Base-by-base conservation (phyloP, 2,797 vertebrate species). In the Clarias fuscus region DNA sequence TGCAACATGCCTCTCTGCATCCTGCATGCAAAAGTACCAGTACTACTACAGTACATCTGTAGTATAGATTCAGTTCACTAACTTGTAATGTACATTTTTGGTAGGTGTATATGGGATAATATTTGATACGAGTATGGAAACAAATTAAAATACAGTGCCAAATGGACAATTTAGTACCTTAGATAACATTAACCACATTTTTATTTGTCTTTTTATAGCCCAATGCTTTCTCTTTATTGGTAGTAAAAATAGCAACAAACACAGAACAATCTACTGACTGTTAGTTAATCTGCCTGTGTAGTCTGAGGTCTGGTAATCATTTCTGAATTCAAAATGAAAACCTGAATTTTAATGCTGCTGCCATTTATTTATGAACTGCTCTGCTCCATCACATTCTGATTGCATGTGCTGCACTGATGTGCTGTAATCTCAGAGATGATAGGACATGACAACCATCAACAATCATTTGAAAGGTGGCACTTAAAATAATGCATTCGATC, bases 291-390 rank as follows among this genome's bases (percentile, higher is more conserved):
- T 83, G 61, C 62, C 65, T 27, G 76, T 81, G 70, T 65, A 13
- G 43, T 10, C 77, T 43, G 70, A 77, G 82, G 8, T 37, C 72
- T 22, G 77, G 27, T 82, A 88, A 86, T 88, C 78, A 79, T 88
- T 89, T 84, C 84, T 65, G 61, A 62, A 87, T 24, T 79, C 67
- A 64, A 83, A 78, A 85, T 73, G 58, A 78, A 67, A 85, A 85
- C 81, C 62, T 85, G 78, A 65, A 88, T 87, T 88, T 90, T 86
- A 89, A 87, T 82, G 73, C 65, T 2, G 30, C 30, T 73, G 75
- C 64, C 43, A 43, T 84, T 88, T 81, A 43, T 85, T 75, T 88
- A 72, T 86, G 83, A 88, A 76, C 68, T 53, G 71, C 24, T 56
- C 18, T 48, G 43, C 67, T 65, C 56, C 5, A 84, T 87, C 83